Evolutionary conservation across 2,113 vertebrate species (phyloP), one percentile per base, ranked within the genome.

Genomic region (Vombatus ursinus): DNA sequence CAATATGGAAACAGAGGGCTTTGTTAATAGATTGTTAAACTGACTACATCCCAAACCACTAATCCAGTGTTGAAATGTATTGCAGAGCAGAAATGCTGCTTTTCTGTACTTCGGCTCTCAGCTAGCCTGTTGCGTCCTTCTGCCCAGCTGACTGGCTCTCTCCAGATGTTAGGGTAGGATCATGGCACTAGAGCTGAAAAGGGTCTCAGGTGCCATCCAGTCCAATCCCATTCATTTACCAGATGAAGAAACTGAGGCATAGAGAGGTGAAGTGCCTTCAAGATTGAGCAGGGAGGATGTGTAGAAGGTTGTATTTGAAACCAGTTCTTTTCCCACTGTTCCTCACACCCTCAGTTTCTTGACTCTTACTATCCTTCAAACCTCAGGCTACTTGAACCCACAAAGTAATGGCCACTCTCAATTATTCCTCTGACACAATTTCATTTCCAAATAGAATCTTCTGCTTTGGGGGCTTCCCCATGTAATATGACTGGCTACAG

Each of bases 401-500:
- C 50, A 54, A 26, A 95, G 50, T 37, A 37, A 96, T 90, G 95
- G 52, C 14, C 91, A 50, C 19, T 93, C 19, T 0, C 47, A 77
- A 77, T 52, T 93, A 84, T 94, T 93, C 90, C 97, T 96, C 91
- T 22, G 52, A 95, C 91, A 91, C 93, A 90, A 93, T 97, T 96
- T 97, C 92, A 0, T 0, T 90, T 95, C 95, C 92, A 94, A 52
- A 93, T 52, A 50, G 89, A 93, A 53, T 50, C 26, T 61, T 90
- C 37, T 52, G n/a, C 57, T 90, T 54, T 52, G 48, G 23, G 54
- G 95, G 89, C 52, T 93, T 93, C n/a, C 19, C 44, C 92, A 16
- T n/a, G 52, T 23, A 0, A 22, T 14, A 68, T 22, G 0, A 77
- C 68, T 91, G 53, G 92, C 90, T 89, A 37, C 0, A 0, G 53